Conservation (phyloP, 2,113 vertebrate species). For the Mola mola region DNA sequence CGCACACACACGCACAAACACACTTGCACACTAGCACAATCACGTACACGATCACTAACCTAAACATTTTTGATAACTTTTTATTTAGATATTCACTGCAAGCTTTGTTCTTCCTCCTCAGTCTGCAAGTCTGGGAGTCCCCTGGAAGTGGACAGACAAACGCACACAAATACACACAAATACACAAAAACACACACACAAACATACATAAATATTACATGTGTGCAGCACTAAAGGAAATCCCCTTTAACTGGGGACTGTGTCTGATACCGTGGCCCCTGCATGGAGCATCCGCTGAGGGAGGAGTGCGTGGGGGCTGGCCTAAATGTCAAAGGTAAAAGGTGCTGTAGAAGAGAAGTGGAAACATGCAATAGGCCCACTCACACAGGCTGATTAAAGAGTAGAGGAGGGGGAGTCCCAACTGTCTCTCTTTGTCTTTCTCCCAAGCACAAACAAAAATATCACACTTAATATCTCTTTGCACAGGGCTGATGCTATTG, state of each 20-base stretch:
- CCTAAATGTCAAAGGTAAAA: conserved; percentile 80
- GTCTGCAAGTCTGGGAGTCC: conserved; percentile 68
- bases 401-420: conserved; percentile 66
- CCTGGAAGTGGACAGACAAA: conserved; percentile 63
- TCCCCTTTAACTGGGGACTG: conserved; percentile 57
- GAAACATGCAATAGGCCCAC: conserved; percentile 71
- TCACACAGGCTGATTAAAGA: conserved; percentile 52
- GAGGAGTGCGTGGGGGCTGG: conserved; percentile 71
- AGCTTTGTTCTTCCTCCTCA: conserved; percentile 55
- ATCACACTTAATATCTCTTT: conserved; percentile 43
- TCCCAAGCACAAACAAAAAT: conserved; percentile 48
- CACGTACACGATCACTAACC: conserved; percentile 11
- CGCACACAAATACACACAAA: conserved; percentile 25
- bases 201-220: conserved; percentile 26
- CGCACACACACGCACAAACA: conserved; percentile 14
- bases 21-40: conserved; percentile 5
- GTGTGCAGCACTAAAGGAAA: conserved; percentile 56
- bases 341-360: conserved; percentile 53
- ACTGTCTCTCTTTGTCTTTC: conserved; percentile 9
- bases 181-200: conserved; percentile 14
- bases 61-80: conserved; percentile 42
- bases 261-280: conserved; percentile 56
- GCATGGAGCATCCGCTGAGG: conserved; percentile 58
- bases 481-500: conserved; percentile 33
- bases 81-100: conserved; percentile 46